phyloP scores from a whole-genome alignment of 2,888 invertebrate genomes.

The Melieria crassipennis region DNA sequence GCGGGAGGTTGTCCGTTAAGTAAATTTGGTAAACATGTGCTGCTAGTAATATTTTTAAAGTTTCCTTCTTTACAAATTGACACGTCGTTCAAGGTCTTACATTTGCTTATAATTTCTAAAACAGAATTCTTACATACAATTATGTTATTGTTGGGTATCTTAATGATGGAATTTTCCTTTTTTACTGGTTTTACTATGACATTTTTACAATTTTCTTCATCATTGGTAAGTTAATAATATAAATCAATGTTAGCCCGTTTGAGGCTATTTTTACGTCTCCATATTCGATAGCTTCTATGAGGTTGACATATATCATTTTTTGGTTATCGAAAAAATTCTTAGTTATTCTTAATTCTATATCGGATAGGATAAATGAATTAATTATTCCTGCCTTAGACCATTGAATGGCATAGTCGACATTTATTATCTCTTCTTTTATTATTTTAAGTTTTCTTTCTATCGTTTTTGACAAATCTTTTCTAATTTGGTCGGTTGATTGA shows the following conservation, averaged over 20 bases:
- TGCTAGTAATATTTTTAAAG: background rate
- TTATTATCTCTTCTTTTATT: constrained; percentile 17
- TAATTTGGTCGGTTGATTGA: background rate
- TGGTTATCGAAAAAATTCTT: constrained; percentile 18
- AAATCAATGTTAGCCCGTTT: constrained; percentile 2
- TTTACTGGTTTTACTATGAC: constrained; percentile 7
- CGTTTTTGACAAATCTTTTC: background rate
- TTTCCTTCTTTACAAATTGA: constrained; percentile 6
- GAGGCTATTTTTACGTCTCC: constrained; percentile 12
- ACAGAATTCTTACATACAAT: constrained; percentile 12
- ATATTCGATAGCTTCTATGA: constrained; percentile 11
- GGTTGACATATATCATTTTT: constrained; percentile 8
- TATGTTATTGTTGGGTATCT: background rate
- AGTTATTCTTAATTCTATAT: constrained; percentile 4
- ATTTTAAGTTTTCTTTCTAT: constrained; percentile 14
- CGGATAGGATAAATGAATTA: constrained; percentile 14
- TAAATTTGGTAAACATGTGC: constrained; percentile 9
- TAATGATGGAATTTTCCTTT: background rate
- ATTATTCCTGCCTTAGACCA: constrained; percentile 5
- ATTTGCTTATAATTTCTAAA: constrained; percentile 3
- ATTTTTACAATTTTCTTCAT: constrained; percentile 4
- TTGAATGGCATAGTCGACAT: constrained; percentile 17
- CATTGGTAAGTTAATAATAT: constrained; percentile 14
- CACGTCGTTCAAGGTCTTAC: constrained; percentile 5
- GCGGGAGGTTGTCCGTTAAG: background rate